Percentiles rank a stretch among this genome's conserved stretches.
Conservation (phyloP, 2,113 vertebrate species). For the Agelaius tricolor region DNA sequence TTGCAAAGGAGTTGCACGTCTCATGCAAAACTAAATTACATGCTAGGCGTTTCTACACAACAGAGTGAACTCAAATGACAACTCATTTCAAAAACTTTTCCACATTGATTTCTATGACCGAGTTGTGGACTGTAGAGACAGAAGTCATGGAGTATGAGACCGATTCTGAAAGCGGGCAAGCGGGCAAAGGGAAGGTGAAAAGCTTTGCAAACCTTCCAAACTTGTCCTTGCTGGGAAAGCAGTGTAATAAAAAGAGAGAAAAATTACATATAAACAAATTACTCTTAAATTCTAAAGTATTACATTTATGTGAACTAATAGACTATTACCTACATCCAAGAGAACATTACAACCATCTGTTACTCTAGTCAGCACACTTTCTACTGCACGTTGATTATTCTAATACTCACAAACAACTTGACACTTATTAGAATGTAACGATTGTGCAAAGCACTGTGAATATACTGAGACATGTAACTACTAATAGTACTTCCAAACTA, state of each 20-base stretch:
- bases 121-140: slow-evolving; percentile 82
- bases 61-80: slow-evolving; percentile 50
- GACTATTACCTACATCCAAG: slow-evolving; percentile 68
- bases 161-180: slow-evolving; percentile 85
- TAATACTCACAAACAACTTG: slow-evolving; percentile 51
- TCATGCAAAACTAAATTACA: slow-evolving; percentile 71
- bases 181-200: slow-evolving; percentile 99
- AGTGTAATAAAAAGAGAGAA: slow-evolving; percentile 98
- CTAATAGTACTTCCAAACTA: slow-evolving; percentile 60
- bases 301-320: slow-evolving; percentile 73
- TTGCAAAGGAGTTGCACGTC: slow-evolving; percentile 26
- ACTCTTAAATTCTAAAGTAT: slow-evolving; percentile 78
- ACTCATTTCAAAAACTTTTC: slow-evolving; percentile 63
- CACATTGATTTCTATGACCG: slow-evolving; percentile 69
- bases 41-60: slow-evolving; percentile 50
- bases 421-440: background rate
- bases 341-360: slow-evolving; percentile 58
- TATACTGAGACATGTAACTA: slow-evolving; percentile 25
- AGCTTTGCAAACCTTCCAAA: slow-evolving; percentile 99
- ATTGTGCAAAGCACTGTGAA: background rate
- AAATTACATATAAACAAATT: slow-evolving; percentile 91
- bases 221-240: slow-evolving; percentile 99
- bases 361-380: slow-evolving; percentile 57
- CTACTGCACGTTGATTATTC: slow-evolving; percentile 35
- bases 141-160: slow-evolving; percentile 89